Base-by-base conservation (phyloP, 2,113 vertebrate genomes). In the Amphiprion ocellaris region DNA sequence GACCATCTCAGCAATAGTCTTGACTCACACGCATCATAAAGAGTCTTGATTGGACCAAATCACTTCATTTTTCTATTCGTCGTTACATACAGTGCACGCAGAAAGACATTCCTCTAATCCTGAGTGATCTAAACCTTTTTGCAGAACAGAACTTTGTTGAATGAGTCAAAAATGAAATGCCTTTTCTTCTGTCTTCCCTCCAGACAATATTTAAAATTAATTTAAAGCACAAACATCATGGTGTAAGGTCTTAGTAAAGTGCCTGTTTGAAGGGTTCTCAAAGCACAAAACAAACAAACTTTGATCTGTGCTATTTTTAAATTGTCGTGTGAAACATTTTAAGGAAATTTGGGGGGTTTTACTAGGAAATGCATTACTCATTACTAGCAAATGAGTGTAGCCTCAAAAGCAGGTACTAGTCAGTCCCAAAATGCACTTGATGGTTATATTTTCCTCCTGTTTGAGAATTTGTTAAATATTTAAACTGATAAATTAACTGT, bases 251-350 rank as follows among this genome's bases (percentile, higher is more conserved):
- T 28, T 10, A 54, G 44, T 49, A 47, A 89, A 86, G 87, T 91
- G 86, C 87, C 86, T 90, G 67, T 83, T 61, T 2, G 50, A 81
- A 62, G 41, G 54, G 79, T 80, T 81, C 44, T 79, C 15, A 16
- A 73, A 92, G 90, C 87, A 92, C 87, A 84, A 72, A 79, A 82
- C 15, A 44, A 23, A 61, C 11, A 19, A 6, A 62, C 44, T 21
- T 21, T 50, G 24, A 54, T 72, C 33, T 37, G 33, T 37, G 8
- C 30, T 37, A 9, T 37, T 37, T 33, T 37, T 37, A 5, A 30
- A 30, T 30, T 37, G 33, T 37, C 9, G 8, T 37, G 33, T 9
- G 47, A 6, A 53, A 69, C 50, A 23, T 23, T 33, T 2, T 19
- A 7, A 12, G 24, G 5, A 53, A 46, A 3, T 59, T 17, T 5